Base-by-base conservation (phyloP, 2,888 invertebrate genomes). In the Enchytraeus crypticus region DNA sequence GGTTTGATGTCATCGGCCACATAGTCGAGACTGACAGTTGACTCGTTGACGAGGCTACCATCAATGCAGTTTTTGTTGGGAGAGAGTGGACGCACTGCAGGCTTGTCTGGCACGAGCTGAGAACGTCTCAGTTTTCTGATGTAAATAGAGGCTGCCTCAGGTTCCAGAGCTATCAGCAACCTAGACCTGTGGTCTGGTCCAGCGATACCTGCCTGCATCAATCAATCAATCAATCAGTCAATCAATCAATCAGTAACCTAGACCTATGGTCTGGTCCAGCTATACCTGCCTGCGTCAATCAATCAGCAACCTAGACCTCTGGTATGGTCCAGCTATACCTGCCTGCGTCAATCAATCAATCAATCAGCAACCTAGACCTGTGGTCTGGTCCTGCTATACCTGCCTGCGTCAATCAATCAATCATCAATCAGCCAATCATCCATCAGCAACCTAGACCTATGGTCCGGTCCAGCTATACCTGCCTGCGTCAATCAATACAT, bases 131-230 rank as follows among this genome's bases (percentile, higher is more conserved):
- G 73, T 64, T 80, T 76, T 30, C 82, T 73, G 67, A 83, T 83
- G 71, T 81, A 83, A 34, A 83, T 79, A 5, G 83, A 82, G 0
- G 83, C 83, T 14, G 82, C 83, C 73, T 84, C 83, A 1, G 83
- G 83, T 72, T 84, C 83, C 62, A 84, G 73, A 2, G 83, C 82
- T 57, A 84, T 82, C 21, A 82, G 70, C 26, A 84, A 75, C 58
- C 80, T 80, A 27, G 82, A 81, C 1, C 82, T 80, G 47, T 71
- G 72, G 21, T 78, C 76, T 0, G 76, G 70, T 53, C 75, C 76
- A 30, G 81, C 81, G 51, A 83, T 75, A 4, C 81, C 83, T 47
- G 83, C 83, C 83, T 83, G 63, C 1, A 69, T 63, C 59, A 51
- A 14, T n/a, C 27, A 29, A 21, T 51, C 29, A 51, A 4, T 26